Evolutionary conservation across 2,888 invertebrate genomes (phyloP), one percentile per base, ranked within the genome.

Genomic region (Eupithecia tripunctaria): DNA sequence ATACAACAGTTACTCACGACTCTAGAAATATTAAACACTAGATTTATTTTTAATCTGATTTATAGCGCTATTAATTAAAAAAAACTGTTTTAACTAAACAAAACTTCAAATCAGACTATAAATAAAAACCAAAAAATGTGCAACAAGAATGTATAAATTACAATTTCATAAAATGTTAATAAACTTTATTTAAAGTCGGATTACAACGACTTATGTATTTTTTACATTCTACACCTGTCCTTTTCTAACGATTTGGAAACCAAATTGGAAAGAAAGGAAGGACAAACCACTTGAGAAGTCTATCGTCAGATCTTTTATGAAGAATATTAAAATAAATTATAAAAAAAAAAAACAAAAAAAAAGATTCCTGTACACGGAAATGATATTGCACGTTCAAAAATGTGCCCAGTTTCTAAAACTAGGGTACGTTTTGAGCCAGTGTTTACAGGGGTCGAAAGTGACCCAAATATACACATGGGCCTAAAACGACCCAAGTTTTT

Each of bases 361-460:
- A 62, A 29, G 63, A 63, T 36, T 64, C 14, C 21, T 38, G 14
- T 36, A n/a, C 18, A 38, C 32, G 38, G 64, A 64, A 64, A 12
- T 14, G 71, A 82, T 85, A 89, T 88, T 88, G 86, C 86, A 88
- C 86, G 80, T 83, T 78, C 74, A 80, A 83, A 84, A 85, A 79
- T 82, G 82, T 80, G 82, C 83, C 83, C 79, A 80, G 78, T 70
- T 79, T 77, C 73, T 18, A 70, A 36, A 68, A 74, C 65, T 65
- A 72, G 66, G 71, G 36, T 72, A 43, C 51, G 62, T 72, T 70
- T 66, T 21, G 67, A 71, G 65, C 73, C 74, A 59, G n/a, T 68
- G 6, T 21, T 32, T 25, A 69, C 21, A 25, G 8, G 47, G 64
- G 70, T 65, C n/a, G 41, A 38, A 41, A 38, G 7, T 25, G 62